These are phyloP conservation scores for Phainopepla nitens DNA, from an alignment of 2,113 vertebrate genomes.

Conservation along the genomic window DNA sequence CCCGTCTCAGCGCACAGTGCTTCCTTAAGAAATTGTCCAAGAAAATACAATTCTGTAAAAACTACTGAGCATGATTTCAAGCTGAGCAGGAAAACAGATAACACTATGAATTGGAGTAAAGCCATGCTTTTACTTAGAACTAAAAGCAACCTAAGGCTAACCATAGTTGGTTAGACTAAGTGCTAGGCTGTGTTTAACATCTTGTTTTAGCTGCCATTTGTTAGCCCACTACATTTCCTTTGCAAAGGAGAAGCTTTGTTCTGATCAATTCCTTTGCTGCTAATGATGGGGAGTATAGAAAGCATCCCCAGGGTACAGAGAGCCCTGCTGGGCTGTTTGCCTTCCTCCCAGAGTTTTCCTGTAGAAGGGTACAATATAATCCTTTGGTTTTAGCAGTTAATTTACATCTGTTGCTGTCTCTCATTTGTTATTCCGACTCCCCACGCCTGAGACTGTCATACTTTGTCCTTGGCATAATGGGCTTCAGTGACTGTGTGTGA, in stretches of 20 bases:
- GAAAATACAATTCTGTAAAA: background rate
- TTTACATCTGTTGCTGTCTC: slow-evolving; percentile 16
- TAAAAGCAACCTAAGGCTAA: background rate
- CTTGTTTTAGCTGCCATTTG: background rate
- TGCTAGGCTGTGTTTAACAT: background rate
- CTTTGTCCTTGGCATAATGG: slow-evolving; percentile 25
- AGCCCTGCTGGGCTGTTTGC: background rate
- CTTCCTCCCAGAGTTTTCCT: background rate
- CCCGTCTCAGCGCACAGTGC: background rate
- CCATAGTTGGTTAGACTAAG: background rate
- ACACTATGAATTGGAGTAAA: background rate
- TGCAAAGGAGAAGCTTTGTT: background rate
- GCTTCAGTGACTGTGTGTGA: background rate
- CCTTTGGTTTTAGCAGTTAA: background rate
- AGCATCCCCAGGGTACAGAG: background rate
- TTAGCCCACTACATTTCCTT: background rate
- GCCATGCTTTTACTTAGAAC: background rate
- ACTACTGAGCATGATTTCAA: background rate
- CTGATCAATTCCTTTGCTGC: background rate
- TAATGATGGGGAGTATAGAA: background rate
- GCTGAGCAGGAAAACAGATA: background rate
- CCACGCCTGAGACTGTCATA: background rate
- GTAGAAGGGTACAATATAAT: background rate
- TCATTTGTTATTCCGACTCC: slow-evolving; percentile 12
- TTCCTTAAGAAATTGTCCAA: background rate